Evolutionary conservation across 2,113 vertebrate species (phyloP), one percentile per base, ranked within the genome.

Genomic region (Mormoops blainvillei): DNA sequence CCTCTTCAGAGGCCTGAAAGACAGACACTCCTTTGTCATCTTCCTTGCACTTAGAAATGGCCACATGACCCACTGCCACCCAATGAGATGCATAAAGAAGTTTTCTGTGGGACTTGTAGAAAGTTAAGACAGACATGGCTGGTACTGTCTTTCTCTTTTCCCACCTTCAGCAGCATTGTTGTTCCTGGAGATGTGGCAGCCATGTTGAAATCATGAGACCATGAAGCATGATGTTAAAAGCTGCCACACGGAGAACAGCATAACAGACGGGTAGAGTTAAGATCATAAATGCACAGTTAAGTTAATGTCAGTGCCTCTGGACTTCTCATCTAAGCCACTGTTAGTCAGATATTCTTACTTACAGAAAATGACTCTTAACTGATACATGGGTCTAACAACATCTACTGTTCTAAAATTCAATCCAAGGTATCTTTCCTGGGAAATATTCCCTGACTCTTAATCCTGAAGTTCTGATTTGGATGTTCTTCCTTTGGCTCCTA

Each of bases 321-420:
- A 76, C 43, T 71, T 58, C 45, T 81, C 65, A 73, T 67, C 38
- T 50, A 82, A 90, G 58, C n/a, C 56, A 76, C 36, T 56, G 43
- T 43, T 26, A 67, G 18, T 71, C 63, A 84, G 45, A 38, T 54
- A 33, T 20, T 56, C 33, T 91, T 96, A 71, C 45, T 45, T 73
- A 61, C 3, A 58, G 41, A 36, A 82, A 76, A 52, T 36, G 31
- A 52, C 63, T 85, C 68, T 85, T 65, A 36, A 45, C 50, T 73
- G 61, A 88, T 18, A 67, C 11, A 50, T 48, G 38, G n/a, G 8
- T 41, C 68, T 86, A 80, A 76, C 38, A 52, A 80, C 36, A 41
- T 54, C 50, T 89, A 26, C 8, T 88, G 61, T 63, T 94, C 86
- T 92, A 81, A 90, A 96, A 95, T 89, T 91, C 52, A 96, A 14